These are phyloP conservation scores for Helogale parvula DNA, from an alignment of 2,113 vertebrate genomes.

Conservation along the genomic window DNA sequence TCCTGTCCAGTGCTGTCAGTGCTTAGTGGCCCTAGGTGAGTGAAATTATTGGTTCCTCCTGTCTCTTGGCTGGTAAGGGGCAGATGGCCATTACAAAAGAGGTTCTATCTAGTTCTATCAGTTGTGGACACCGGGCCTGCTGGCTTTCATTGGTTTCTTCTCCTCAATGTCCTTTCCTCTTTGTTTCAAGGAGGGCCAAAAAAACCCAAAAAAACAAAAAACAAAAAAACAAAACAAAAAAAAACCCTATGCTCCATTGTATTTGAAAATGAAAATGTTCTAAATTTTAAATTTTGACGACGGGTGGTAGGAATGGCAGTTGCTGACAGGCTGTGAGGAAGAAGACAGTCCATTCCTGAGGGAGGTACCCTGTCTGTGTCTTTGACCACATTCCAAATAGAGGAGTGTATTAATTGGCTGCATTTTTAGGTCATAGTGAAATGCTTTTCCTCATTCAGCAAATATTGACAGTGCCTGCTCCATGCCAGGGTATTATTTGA, in stretches of 20 bases:
- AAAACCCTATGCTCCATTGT: not conserved
- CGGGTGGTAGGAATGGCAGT: not conserved
- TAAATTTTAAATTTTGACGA: not conserved
- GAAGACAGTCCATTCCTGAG: not conserved
- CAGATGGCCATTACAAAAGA: not conserved
- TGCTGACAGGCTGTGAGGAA: not conserved
- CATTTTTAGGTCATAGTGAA: not conserved
- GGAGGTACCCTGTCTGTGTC: not conserved
- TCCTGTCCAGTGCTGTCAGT: not conserved
- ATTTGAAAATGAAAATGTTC: not conserved
- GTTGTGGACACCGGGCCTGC: not conserved
- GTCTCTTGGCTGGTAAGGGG: not conserved
- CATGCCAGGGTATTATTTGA: not conserved
- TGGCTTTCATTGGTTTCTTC: not conserved
- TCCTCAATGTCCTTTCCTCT: not conserved
- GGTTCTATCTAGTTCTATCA: not conserved
- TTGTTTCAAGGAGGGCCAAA: not conserved
- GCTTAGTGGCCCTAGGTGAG: not conserved
- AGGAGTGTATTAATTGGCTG: not conserved
- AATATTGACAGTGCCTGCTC: not conserved
- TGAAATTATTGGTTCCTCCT: not conserved
- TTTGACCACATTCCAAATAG: not conserved
- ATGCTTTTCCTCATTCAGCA: not conserved
- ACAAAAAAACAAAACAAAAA: not conserved
- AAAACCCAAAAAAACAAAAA: not conserved